Conservation (phyloP, 1,140 invertebrate genomes). For the Cyclina sinensis region DNA sequence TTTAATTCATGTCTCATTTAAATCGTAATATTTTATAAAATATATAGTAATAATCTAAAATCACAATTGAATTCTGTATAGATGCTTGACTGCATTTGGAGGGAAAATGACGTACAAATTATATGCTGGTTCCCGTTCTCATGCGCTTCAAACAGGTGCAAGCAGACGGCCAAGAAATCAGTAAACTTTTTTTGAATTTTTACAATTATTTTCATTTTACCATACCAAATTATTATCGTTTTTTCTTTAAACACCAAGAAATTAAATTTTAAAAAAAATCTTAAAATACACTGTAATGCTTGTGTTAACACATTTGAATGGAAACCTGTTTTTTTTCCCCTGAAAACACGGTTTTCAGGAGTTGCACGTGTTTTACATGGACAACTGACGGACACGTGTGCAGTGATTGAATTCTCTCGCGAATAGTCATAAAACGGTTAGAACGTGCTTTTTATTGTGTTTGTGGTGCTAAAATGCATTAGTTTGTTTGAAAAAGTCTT, state of each 20-base stretch:
- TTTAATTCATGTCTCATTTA: no score
- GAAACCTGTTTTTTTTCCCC: no score
- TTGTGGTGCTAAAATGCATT: background rate
- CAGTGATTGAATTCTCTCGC: background rate
- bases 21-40: no score
- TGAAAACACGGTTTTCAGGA: background rate
- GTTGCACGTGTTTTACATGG: background rate
- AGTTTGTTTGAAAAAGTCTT: background rate
- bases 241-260: no score
- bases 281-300: no score
- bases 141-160: background rate
- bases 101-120: background rate
- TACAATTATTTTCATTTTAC: no score
- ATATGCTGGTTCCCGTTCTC: background rate
- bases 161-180: background rate
- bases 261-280: no score
- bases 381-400: background rate
- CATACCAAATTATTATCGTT: no score
- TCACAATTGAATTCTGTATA: no score
- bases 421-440: constrained; percentile 10
- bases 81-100: no score
- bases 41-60: no score
- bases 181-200: no score
- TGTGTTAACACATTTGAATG: background rate
- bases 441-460: background rate